These are phyloP conservation scores for Zeuzera pyrina DNA, from an alignment of 2,888 invertebrate genomes.

Conservation along the genomic window DNA sequence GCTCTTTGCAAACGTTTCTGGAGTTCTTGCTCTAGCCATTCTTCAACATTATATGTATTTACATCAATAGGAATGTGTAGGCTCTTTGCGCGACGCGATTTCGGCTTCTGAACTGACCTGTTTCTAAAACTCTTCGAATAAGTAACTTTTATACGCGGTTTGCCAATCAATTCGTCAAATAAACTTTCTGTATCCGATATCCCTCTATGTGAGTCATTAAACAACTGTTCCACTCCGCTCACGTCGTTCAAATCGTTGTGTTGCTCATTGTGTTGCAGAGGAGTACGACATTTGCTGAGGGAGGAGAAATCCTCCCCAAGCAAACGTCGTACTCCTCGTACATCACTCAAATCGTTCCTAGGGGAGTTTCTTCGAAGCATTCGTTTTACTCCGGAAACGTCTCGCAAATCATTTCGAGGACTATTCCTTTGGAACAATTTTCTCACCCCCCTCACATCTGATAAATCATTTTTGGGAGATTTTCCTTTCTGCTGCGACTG, in stretches of 20 bases:
- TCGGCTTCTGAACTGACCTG: slow-evolving; percentile 16
- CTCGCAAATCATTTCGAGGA: slow-evolving; percentile 38
- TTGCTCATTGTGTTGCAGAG: slow-evolving; percentile 9
- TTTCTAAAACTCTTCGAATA: slow-evolving; percentile 41
- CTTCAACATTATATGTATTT: slow-evolving; percentile 32
- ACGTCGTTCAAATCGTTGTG: slow-evolving; percentile 28
- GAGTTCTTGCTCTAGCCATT: slow-evolving; percentile 40
- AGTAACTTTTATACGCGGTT: slow-evolving; percentile 29
- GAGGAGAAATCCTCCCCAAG: no score
- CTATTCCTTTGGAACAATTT: slow-evolving; percentile 33
- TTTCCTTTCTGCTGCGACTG: slow-evolving; percentile 15
- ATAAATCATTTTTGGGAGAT: slow-evolving; percentile 43
- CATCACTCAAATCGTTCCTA: slow-evolving; percentile 39
- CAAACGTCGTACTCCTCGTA: slow-evolving; percentile 37
- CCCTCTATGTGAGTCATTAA: slow-evolving; percentile 24
- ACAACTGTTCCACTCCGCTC: slow-evolving; percentile 50
- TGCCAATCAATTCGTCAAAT: slow-evolving; percentile 41
- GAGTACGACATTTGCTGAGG: no score
- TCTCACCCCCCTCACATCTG: slow-evolving; percentile 47
- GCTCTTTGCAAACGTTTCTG: slow-evolving; percentile 24
- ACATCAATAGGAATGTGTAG: slow-evolving; percentile 29
- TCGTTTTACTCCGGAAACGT: slow-evolving; percentile 47
- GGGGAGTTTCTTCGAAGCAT: slow-evolving; percentile 29
- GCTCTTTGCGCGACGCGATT: slow-evolving; percentile 21
- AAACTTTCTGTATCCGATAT: slow-evolving; percentile 21